Evolutionary conservation across 2,797 vertebrate genomes (phyloP), one percentile per base, ranked within the genome.

Genomic region (Dromococcyx pavoninus): DNA sequence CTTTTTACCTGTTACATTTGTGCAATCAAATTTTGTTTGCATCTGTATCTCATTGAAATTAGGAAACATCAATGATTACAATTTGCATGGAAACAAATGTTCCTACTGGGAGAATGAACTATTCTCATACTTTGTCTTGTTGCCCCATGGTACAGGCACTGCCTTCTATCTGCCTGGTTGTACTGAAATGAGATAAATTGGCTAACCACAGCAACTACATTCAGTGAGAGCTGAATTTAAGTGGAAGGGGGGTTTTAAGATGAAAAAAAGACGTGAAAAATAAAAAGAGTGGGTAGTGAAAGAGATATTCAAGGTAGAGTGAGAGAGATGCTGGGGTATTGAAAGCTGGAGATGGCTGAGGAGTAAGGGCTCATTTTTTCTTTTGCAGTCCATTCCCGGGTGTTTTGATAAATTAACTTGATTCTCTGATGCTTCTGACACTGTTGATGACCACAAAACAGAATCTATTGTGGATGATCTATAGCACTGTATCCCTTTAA

Each of bases 131-230:
- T 91, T 93, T 61, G 62, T 89, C 79, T 89, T 90, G 76, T 27
- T 79, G 74, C 95, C 90, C 56, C 77, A 64, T 71, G 86, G 57
- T 82, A 69, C 37, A 73, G 54, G 91, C 65, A 91, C 35, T 90
- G 78, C 69, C 37, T 95, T 92, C 84, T 50, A 53, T 89, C 88
- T 95, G 93, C 69, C 61, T 93, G 1, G 0, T 15, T 86, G 64
- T 73, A 37, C 84, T 71, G 64, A 82, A 94, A 85, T 37, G 53
- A 76, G 70, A 46, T 71, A 93, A 85, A 46, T 32, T 87, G 69
- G 74, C 77, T 92, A 95, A 93, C 74, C 80, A 77, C 64, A 79
- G 92, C 86, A 96, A 92, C 84, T 89, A 37, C 17, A 13, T 85
- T 58, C 56, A 61, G 17, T 57, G 78, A 3, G 0, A 83, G 57